Evolutionary conservation across 2,797 vertebrate species (phyloP), one percentile per base, ranked within the genome.

Genomic region (Phalanger gymnotis): DNA sequence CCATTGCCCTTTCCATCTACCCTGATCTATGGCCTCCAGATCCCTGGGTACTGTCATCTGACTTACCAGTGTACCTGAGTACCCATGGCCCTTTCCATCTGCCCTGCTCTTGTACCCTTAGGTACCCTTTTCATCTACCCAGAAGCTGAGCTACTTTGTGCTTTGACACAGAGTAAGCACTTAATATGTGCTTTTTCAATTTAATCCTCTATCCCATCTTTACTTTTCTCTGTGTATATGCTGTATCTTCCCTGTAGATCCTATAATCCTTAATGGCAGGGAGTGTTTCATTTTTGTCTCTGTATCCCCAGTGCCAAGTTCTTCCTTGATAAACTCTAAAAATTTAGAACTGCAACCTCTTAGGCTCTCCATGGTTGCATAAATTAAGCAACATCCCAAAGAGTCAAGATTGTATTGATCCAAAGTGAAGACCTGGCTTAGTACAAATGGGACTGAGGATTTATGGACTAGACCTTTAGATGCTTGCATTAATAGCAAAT

Each of bases 51-150:
- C 14, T 81, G 4, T 93, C 51, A 95, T 56, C 61, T 92, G 92
- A 97, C 93, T 92, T 2, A 90, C 10, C 6, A 92, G 34, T 92
- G 31, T 13, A 66, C 58, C 57, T 66, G n/a, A 66, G 58, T 66
- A 56, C 22, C 55, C 22, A 3, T 58, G 30, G 30, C 30, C 11
- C 30, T 58, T 58, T 58, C 57, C 57, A 30, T 58, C 57, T 30
- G 30, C 11, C 57, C 57, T 58, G 30, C 30, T 58, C 30, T 58
- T 58, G 11, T 31, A 40, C 96, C 93, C 25, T 96, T 61, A 92
- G 95, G 61, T 52, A 4, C 28, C 27, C 12, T 47, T 56, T 40
- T 10, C 90, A 54, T 9, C 28, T 13, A 52, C 27, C 30, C 54
- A 3, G 40, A 0, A 11, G 34, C 57, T 52, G 87, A 92, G 51